These are phyloP conservation scores for Automeris io DNA, from an alignment of 2,888 invertebrate species.

Conservation along the genomic window DNA sequence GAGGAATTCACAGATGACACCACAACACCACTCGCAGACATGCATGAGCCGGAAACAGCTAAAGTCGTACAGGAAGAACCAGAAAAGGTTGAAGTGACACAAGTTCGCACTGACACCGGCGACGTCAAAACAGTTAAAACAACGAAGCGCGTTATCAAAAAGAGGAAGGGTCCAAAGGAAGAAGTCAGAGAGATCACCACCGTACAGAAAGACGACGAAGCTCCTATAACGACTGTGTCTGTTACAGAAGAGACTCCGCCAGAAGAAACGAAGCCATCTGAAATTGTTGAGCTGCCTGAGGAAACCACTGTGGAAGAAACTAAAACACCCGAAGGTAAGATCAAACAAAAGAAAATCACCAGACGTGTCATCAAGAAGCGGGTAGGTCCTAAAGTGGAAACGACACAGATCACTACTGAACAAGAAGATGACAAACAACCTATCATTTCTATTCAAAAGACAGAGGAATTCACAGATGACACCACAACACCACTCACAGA, in stretches of 20 bases:
- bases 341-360: constrained; percentile 36
- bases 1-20: constrained; percentile 20
- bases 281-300: constrained; percentile 40
- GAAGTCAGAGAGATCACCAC: constrained; percentile 59
- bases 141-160: constrained; percentile 57
- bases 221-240: neutral
- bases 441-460: constrained; percentile 28
- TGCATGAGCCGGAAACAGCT: neutral
- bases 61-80: constrained; percentile 23
- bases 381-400: constrained; percentile 47
- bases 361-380: constrained; percentile 32
- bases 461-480: constrained; percentile 22
- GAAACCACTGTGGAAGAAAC: constrained; percentile 31
- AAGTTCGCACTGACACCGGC: constrained; percentile 40
- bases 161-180: constrained; percentile 47
- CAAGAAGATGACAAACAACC: constrained; percentile 24
- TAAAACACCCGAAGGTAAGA: constrained; percentile 30
- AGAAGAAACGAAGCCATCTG: constrained; percentile 6
- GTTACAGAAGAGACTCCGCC: neutral
- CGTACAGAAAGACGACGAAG: constrained; percentile 40
- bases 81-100: constrained; percentile 48
- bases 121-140: constrained; percentile 24
- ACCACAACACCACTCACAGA: constrained; percentile 17
- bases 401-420: constrained; percentile 32
- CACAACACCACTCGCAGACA: constrained; percentile 14